Conservation (phyloP, 1,140 invertebrate species). For the Melipona quadrifasciata region DNA sequence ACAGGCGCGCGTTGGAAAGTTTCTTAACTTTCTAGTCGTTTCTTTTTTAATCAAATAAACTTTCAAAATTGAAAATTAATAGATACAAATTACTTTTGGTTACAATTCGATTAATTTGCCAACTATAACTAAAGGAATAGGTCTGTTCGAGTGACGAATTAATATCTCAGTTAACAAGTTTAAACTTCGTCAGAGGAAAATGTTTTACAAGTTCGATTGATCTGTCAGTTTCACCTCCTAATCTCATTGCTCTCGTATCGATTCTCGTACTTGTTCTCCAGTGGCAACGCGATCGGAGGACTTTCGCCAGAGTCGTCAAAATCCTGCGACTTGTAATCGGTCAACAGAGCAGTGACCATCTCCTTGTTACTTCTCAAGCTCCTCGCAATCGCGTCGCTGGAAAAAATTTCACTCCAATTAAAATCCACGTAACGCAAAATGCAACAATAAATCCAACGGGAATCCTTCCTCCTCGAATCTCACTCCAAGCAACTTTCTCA, state of each 20-base stretch:
- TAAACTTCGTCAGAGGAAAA: background rate
- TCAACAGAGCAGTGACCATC: constrained; percentile 86
- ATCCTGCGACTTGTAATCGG: constrained; percentile 83
- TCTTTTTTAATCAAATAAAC: too few relatives aligned
- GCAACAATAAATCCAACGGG: background rate
- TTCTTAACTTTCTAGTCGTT: background rate
- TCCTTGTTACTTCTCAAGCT: constrained; percentile 88
- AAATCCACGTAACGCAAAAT: background rate
- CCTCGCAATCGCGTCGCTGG: constrained; percentile 89
- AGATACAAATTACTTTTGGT: too few relatives aligned
- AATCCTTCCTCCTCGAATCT: background rate
- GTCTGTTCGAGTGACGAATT: background rate
- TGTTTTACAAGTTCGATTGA: background rate
- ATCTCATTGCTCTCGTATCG: constrained; percentile 79
- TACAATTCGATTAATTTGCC: too few relatives aligned
- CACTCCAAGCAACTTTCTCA: background rate
- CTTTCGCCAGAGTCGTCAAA: constrained; percentile 56
- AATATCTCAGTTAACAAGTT: background rate
- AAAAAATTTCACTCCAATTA: constrained; percentile 36
- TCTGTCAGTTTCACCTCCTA: constrained; percentile 70
- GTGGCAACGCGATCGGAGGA: constrained; percentile 48
- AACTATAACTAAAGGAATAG: background rate
- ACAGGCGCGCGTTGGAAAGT: background rate
- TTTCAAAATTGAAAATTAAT: too few relatives aligned
- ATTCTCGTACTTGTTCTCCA: constrained; percentile 70